Conservation (phyloP, 2,888 invertebrate genomes). For the Nymphalis urticae region DNA sequence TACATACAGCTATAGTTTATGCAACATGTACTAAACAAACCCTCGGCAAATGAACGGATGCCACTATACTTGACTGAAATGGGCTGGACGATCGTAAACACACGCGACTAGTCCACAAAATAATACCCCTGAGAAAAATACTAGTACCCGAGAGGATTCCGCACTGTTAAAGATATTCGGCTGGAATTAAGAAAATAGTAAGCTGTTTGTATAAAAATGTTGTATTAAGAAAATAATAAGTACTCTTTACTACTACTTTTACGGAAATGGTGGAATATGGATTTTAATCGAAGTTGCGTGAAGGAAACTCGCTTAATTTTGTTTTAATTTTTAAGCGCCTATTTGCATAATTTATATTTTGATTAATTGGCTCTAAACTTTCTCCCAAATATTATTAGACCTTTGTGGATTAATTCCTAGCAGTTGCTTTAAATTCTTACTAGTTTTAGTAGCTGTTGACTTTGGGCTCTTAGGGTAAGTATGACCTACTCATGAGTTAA, state of each 20-base stretch:
- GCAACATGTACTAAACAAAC: conserved; percentile 29
- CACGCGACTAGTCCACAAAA: conserved; percentile 27
- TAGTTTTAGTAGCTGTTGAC: too few relatives aligned
- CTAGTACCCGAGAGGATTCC: conserved; percentile 17
- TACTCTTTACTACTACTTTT: neutral
- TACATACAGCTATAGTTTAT: conserved; percentile 9
- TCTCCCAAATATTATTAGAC: too few relatives aligned
- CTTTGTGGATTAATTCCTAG: too few relatives aligned
- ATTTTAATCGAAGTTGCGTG: too few relatives aligned
- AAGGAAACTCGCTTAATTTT: too few relatives aligned
- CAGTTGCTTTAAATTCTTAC: too few relatives aligned
- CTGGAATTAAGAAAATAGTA: conserved; percentile 4
- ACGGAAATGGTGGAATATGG: too few relatives aligned
- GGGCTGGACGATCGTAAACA: conserved; percentile 31
- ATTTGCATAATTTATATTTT: too few relatives aligned
- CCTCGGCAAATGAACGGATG: conserved; percentile 38
- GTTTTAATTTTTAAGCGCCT: too few relatives aligned
- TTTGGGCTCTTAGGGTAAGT: too few relatives aligned
- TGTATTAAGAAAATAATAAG: neutral
- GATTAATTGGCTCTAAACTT: too few relatives aligned
- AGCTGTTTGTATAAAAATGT: neutral
- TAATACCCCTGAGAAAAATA: conserved; percentile 27
- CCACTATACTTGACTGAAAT: conserved; percentile 31
- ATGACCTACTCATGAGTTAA: too few relatives aligned
- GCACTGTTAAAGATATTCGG: conserved; percentile 1